Conservation (phyloP, 2,797 vertebrate species). For the Lutjanus campechanus region DNA sequence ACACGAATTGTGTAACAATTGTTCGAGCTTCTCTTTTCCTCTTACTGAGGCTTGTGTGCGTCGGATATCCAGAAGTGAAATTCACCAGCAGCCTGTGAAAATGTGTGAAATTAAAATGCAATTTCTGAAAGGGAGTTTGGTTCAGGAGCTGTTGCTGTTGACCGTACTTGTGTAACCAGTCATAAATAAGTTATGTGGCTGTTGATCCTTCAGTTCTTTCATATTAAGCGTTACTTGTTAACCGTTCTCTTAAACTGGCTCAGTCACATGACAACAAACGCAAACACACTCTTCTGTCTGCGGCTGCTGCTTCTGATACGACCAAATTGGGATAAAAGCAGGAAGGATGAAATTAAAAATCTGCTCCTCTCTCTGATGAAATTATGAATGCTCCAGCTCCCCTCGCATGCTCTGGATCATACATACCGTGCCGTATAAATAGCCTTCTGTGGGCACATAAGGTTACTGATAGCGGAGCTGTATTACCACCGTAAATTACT, state of each 20-base stretch:
- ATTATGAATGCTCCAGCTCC: background rate
- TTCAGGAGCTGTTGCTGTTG: background rate
- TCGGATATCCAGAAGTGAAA: too few species aligned
- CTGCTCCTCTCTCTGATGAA: background rate
- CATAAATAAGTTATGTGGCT: slow-evolving; percentile 18
- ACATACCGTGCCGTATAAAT: background rate
- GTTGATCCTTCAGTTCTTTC: background rate
- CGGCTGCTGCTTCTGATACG: background rate
- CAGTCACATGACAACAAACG: background rate
- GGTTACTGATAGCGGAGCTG: slow-evolving; percentile 3
- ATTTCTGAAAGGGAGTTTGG: background rate
- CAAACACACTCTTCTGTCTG: background rate
- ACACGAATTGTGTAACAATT: too few species aligned
- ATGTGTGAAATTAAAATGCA: background rate
- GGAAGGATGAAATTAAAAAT: background rate
- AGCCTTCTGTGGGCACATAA: background rate
- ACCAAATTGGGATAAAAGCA: background rate
- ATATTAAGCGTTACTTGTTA: background rate
- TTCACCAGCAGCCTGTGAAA: background rate
- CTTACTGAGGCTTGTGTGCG: background rate
- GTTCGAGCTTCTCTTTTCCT: too few species aligned
- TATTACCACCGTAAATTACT: slow-evolving; percentile 1
- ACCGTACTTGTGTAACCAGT: background rate
- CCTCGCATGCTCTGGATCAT: background rate
- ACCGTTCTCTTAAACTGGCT: background rate